phyloP scores from a whole-genome alignment of 2,113 vertebrate genomes.

The Ptychochromis oligacanthus region DNA sequence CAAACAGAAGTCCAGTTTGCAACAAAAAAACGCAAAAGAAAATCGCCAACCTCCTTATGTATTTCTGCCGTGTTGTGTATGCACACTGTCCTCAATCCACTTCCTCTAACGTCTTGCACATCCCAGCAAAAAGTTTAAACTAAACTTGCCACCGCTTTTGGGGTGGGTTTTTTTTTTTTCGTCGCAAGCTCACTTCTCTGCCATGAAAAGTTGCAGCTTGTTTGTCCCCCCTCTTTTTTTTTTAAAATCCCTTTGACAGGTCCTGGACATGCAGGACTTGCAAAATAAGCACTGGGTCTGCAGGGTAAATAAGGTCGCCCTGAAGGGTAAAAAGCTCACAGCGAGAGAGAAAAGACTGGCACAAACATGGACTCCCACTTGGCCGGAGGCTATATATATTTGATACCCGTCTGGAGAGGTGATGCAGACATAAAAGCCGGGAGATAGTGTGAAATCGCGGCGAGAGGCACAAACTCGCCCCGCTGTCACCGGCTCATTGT shows the following conservation, averaged over 20 bases:
- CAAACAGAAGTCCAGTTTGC: constrained; percentile 35
- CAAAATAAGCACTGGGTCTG: neutral
- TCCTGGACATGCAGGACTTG: constrained; percentile 12
- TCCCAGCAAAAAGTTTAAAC: constrained; percentile 60
- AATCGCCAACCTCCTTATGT: neutral
- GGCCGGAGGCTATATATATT: constrained; percentile 53
- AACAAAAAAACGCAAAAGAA: neutral
- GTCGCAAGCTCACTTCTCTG: constrained; percentile 5
- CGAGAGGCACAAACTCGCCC: constrained; percentile 66
- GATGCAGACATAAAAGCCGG: constrained; percentile 42
- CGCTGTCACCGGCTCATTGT: constrained; percentile 42
- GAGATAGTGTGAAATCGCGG: constrained; percentile 45
- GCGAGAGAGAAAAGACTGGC: neutral
- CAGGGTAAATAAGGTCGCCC: constrained; percentile 44
- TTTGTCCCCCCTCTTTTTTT: no score
- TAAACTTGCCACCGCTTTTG: constrained; percentile 46
- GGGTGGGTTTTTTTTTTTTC: neutral
- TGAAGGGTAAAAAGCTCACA: constrained; percentile 47
- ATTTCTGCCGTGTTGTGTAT: neutral
- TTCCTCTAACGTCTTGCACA: constrained; percentile 40
- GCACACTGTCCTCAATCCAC: neutral
- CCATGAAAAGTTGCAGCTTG: constrained; percentile 33
- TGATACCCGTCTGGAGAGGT: constrained; percentile 30
- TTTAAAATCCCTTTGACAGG: constrained; percentile 1
- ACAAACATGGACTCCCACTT: constrained; percentile 60